Evolutionary conservation across 2,113 vertebrate genomes (phyloP).

Genomic region (Saguinus imperator): DNA sequence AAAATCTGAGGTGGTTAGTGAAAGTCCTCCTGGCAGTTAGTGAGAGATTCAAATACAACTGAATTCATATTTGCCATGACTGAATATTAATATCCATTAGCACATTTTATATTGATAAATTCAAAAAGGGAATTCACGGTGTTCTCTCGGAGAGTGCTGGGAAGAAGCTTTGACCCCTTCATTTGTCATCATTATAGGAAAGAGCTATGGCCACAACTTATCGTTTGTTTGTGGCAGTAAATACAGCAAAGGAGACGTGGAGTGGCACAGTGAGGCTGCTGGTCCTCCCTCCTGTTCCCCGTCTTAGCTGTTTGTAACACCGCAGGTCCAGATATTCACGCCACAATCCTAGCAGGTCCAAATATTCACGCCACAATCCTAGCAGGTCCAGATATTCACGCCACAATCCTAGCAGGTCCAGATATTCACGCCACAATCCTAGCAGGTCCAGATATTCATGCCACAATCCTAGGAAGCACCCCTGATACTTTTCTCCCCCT

Average conservation of each 20-base stretch:
- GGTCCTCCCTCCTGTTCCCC: neutral
- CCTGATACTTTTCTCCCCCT: neutral
- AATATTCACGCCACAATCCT: too few species aligned
- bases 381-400: neutral
- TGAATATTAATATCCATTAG: slow-evolving; percentile 78
- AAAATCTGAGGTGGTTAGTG: neutral
- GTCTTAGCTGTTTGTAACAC: rapidly evolving
- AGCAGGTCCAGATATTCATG: neutral
- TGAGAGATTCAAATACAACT: slow-evolving; percentile 49
- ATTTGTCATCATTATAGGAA: slow-evolving; percentile 74
- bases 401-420: neutral
- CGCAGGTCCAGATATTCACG: neutral
- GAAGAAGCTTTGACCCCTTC: slow-evolving; percentile 54
- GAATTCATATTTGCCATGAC: slow-evolving; percentile 45
- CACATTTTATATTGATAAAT: slow-evolving; percentile 71
- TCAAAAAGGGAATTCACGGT: slow-evolving; percentile 45
- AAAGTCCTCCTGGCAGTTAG: neutral
- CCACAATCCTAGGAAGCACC: neutral
- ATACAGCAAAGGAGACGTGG: neutral
- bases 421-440: too few species aligned
- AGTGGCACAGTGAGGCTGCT: neutral
- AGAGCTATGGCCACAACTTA: slow-evolving; percentile 40
- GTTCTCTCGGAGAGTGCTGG: slow-evolving; percentile 50
- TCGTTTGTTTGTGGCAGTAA: slow-evolving; percentile 57
- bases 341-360: neutral